Base-by-base conservation (phyloP, 1,140 invertebrate genomes). In the Cyrtorhinus lividipennis region DNA sequence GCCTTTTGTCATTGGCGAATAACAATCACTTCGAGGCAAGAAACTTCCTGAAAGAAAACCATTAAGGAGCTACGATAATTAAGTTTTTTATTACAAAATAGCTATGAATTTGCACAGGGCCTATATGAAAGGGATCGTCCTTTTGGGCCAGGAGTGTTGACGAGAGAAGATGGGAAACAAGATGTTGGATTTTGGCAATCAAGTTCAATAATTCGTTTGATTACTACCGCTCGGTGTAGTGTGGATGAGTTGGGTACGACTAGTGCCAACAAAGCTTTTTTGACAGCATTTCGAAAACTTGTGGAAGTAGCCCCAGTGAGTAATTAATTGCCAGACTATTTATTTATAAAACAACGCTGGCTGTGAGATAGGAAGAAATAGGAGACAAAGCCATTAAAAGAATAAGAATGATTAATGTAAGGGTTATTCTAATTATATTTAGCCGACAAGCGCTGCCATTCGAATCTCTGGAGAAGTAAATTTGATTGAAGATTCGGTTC, bases 151-250 rank as follows among this genome's bases (percentile, higher is more conserved):
- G 78, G 78, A 1, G 67, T 79, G n/a, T 71, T 76, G 57, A 72
- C 74, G 0, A 68, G 74, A 48, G 56, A 72, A 2, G 64, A 69
- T 63, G 69, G 74, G 15, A 66, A 57, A 12, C 73, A 75, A 62
- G 71, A 79, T 67, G 78, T 79, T 5, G 78, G 78, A 2, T 62
- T 79, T 1, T 80, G 78, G 78, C 66, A 71, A 24, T 75, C 74
- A 1, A 68, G 59, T 2, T 68, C 71, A 45, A 68, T 79, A 5
- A 63, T 76, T 1, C 67, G 77, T 15, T 65, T 79, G 12, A 68
- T 24, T 67, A 8, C 38, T 1, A 18, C n/a, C 0, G 56, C 58
- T 13, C 22, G 24, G 10, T 12, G 5, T n/a, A 23, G 15, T 8
- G 30, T 63, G 15, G 2, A 58, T 58, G 25, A 58, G 15, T 38